Base-by-base conservation (phyloP, 2,888 invertebrate species). In the Lobophora halterata region DNA sequence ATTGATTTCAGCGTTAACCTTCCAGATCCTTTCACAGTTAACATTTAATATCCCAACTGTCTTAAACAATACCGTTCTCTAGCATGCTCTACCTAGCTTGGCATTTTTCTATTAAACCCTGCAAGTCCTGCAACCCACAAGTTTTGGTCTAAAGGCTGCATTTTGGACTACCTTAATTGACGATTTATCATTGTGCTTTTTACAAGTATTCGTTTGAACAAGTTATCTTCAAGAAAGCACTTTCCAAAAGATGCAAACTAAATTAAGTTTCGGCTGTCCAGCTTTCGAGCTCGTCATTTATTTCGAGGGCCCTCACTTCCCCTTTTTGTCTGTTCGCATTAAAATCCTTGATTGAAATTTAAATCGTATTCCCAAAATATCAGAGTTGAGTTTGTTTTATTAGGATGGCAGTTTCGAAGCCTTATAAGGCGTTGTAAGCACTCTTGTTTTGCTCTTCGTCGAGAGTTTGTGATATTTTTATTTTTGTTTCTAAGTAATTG, bases 181-280 rank as follows among this genome's bases (percentile, higher is more conserved):
- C n/a, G n/a, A n/a, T n/a, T n/a, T n/a, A n/a, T n/a, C n/a, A n/a
- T n/a, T n/a, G n/a, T n/a, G n/a, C n/a, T n/a, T n/a, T n/a, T 49
- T 46, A 36, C 45, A 58, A 45, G 3, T 50, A 49, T 60, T 56
- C 47, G 46, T 52, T 62, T 47, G 29, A 31, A 54, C 44, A 55
- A 49, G 47, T 60, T 58, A 61, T 61, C 43, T 46, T 34, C 38
- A 49, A 47, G 49, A 58, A 61, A 71, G 67, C 64, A 61, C 71
- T 73, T 65, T 62, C 55, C 53, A 52, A 65, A 62, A 66, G 71
- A 72, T 64, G 58, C 65, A 61, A 68, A 69, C 71, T 75, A 76
- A 53, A 74, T 77, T 70, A 65, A 68, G 67, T 78, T 72, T 67
- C 52, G 58, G 60, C 58, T 69, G 72, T 73, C 71, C 68, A 59